These are phyloP conservation scores for Tuberolachnus salignus DNA, from an alignment of 2,888 invertebrate genomes.

Conservation along the genomic window DNA sequence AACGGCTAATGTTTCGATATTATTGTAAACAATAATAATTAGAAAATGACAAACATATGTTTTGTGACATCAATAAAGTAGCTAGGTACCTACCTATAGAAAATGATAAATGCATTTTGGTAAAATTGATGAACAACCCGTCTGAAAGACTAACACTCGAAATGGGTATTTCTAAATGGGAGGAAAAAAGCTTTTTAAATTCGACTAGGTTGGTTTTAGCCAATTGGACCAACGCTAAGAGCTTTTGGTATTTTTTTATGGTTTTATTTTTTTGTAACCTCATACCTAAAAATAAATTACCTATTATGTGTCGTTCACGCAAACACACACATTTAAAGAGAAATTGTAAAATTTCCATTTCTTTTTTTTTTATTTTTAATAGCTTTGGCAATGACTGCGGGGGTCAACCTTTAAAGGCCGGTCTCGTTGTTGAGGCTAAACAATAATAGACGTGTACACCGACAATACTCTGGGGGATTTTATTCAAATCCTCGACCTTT, in stretches of 20 bases:
- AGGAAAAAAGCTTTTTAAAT: constrained; percentile 24
- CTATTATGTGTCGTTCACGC: constrained; percentile 44
- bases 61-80: not conserved
- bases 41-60: not conserved
- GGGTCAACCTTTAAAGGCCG: constrained; percentile 56
- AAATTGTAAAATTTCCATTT: constrained; percentile 49
- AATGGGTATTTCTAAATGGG: constrained; percentile 26
- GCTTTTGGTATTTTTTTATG: constrained; percentile 17
- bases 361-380: constrained; percentile 39
- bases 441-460: constrained; percentile 53
- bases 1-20: no score
- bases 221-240: constrained; percentile 23
- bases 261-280: not conserved
- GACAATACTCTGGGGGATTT: constrained; percentile 46
- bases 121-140: constrained; percentile 35
- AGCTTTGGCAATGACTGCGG: constrained; percentile 51
- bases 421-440: constrained; percentile 31
- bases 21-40: not conserved
- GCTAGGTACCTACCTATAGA: not conserved
- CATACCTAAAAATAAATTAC: constrained; percentile 47
- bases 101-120: constrained; percentile 24
- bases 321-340: constrained; percentile 12
- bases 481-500: constrained; percentile 53
- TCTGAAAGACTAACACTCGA: not conserved
- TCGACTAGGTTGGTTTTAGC: not conserved